These are phyloP conservation scores for Alectoris magna DNA, from an alignment of 2,797 vertebrate genomes.

Conservation along the genomic window DNA sequence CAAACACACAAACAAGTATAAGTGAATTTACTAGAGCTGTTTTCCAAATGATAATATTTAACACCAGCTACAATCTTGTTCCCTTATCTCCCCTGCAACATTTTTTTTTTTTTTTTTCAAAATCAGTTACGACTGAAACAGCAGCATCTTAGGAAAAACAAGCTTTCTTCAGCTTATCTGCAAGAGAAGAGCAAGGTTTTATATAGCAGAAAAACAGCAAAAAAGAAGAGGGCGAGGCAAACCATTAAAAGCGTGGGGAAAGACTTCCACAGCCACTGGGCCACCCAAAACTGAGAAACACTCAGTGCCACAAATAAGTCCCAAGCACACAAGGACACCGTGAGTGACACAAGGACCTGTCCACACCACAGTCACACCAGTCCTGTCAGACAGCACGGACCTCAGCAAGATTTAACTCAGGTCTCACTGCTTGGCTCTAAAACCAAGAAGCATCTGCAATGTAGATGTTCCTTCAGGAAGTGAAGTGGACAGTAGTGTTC, in stretches of 20 bases:
- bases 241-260: background rate
- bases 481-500: background rate
- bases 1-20: constrained; percentile 8
- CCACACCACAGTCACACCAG: rapidly evolving
- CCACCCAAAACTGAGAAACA: background rate
- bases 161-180: background rate
- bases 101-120: background rate
- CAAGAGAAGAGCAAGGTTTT: background rate
- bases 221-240: background rate
- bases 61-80: background rate
- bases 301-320: rapidly evolving
- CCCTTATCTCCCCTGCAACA: background rate
- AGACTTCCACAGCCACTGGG: background rate
- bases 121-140: background rate
- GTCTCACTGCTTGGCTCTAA: background rate
- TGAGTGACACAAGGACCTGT: background rate
- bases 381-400: background rate
- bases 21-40: constrained; percentile 7
- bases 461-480: background rate
- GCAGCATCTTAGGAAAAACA: background rate
- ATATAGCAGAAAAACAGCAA: background rate
- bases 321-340: rapidly evolving
- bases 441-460: background rate
- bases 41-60: constrained; percentile 22
- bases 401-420: background rate